Percentiles rank a stretch among this genome's conserved stretches.
Evolutionary conservation across 1,140 invertebrate species (phyloP).

Genomic region (Aphelenchoides besseyi): DNA sequence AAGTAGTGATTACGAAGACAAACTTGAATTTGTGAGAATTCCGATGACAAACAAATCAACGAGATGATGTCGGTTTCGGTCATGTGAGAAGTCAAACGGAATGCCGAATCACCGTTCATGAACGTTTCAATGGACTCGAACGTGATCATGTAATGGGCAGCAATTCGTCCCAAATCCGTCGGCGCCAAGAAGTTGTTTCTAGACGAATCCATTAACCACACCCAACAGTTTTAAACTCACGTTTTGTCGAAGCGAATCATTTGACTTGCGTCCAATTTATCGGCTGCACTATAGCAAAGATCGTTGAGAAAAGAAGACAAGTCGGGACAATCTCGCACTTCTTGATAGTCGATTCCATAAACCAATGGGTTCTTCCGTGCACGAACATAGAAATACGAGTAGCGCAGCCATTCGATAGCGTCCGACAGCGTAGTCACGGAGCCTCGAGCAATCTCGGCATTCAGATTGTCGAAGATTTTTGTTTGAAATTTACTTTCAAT

Average conservation of each 20-base stretch:
- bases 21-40: constrained; percentile 93
- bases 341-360: constrained; percentile 77
- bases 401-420: constrained; percentile 93
- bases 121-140: constrained; percentile 88
- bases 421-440: constrained; percentile 91
- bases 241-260: constrained; percentile 86
- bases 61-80: constrained; percentile 79
- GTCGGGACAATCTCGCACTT: constrained; percentile 73
- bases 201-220: constrained; percentile 68
- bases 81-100: constrained; percentile 74
- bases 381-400: constrained; percentile 90
- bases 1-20: constrained; percentile 14
- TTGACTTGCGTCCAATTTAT: constrained; percentile 80
- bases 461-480: constrained; percentile 88
- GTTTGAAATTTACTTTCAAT: constrained; percentile 95
- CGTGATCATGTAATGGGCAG: constrained; percentile 96
- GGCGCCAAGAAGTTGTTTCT: constrained; percentile 67
- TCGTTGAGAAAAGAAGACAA: constrained; percentile 73
- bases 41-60: constrained; percentile 83
- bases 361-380: constrained; percentile 87
- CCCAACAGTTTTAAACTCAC: constrained; percentile 18
- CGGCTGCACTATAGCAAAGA: constrained; percentile 76
- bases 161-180: constrained; percentile 84
- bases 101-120: constrained; percentile 68
- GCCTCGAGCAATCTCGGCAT: constrained; percentile 85